These are phyloP conservation scores for Vespertilio murinus DNA, from an alignment of 2,797 vertebrate genomes.

Conservation along the genomic window DNA sequence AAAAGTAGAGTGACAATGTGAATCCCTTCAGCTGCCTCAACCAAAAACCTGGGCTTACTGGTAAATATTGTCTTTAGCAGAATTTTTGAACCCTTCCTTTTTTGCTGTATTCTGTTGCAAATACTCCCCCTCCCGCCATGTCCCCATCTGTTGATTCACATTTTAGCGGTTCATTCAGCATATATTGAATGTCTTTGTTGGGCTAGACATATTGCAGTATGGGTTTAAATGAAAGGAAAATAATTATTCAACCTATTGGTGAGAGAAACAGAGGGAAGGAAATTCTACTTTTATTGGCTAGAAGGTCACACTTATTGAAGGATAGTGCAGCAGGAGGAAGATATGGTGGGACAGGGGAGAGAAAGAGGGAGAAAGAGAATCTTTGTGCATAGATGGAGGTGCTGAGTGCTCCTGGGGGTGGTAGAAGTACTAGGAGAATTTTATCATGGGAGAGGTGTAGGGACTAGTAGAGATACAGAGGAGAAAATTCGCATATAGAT, in stretches of 20 bases:
- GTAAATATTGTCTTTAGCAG: not conserved
- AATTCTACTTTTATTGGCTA: not conserved
- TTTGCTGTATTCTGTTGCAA: not conserved
- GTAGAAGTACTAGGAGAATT: not conserved
- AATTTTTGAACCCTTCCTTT: not conserved
- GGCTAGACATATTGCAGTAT: not conserved
- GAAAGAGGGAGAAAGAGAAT: not conserved
- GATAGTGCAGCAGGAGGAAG: not conserved
- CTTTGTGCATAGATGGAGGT: not conserved
- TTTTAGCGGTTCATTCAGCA: not conserved
- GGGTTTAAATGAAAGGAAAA: not conserved
- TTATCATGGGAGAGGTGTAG: not conserved
- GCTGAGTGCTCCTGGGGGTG: not conserved
- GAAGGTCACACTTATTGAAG: not conserved
- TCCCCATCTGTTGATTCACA: not conserved
- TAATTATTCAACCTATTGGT: not conserved
- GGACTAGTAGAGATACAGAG: not conserved
- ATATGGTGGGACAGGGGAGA: not conserved
- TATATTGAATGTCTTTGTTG: not conserved
- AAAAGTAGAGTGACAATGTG: not conserved
- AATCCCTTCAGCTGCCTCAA: not conserved
- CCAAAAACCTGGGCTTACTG: not conserved
- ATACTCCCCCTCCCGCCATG: too few species aligned
- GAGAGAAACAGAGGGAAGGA: not conserved
- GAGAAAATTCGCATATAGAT: not conserved